A percentile compares a stretch with the other conserved stretches of the same genome.
These are phyloP conservation scores for Apamea crenata DNA, from an alignment of 2,888 invertebrate genomes.

Conservation along the genomic window DNA sequence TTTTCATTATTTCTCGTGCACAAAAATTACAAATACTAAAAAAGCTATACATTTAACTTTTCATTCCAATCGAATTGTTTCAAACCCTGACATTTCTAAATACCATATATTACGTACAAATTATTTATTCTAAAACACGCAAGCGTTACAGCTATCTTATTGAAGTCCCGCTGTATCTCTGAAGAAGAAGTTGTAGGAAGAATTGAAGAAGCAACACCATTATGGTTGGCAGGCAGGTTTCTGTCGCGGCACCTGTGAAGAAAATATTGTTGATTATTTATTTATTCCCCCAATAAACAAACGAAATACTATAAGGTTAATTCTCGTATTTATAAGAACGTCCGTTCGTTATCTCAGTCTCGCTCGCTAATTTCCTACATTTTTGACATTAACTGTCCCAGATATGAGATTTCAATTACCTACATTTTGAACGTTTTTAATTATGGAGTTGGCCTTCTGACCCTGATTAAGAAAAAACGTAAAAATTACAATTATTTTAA, in stretches of 20 bases:
- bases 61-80: conserved; percentile 65
- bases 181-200: conserved; percentile 81
- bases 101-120: conserved; percentile 60
- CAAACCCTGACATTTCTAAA: conserved; percentile 72
- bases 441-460: background rate
- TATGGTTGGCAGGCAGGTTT: conserved; percentile 83
- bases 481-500: background rate
- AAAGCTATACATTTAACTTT: conserved; percentile 6
- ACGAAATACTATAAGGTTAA: background rate
- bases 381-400: background rate
- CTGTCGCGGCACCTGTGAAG: conserved; percentile 80
- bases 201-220: conserved; percentile 82
- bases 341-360: background rate
- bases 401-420: background rate
- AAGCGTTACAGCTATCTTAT: conserved; percentile 82
- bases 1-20: background rate
- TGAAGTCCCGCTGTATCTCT: conserved; percentile 80
- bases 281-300: background rate
- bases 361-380: too few species aligned
- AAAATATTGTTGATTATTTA: background rate
- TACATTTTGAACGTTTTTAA: background rate
- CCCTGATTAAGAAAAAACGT: background rate
- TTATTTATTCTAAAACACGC: conserved; percentile 40
- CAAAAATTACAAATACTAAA: background rate
- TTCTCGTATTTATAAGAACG: background rate